Evolutionary conservation across 2,113 vertebrate species (phyloP).

Genomic region (Archocentrus centrarchus): DNA sequence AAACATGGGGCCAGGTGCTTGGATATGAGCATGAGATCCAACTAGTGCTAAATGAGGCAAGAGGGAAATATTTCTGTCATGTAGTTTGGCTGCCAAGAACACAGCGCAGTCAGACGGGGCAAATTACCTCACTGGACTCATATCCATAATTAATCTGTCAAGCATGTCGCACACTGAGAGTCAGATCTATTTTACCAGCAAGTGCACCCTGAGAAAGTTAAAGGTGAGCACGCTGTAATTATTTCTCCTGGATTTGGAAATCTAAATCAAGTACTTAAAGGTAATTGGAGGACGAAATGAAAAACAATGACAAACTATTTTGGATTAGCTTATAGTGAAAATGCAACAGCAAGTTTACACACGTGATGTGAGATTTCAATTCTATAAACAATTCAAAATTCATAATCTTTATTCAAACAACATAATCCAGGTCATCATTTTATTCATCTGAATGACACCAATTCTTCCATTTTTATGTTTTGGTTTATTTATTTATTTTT

Average conservation of each 20-base stretch:
- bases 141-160: constrained; percentile 74
- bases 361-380: constrained; percentile 22
- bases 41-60: constrained; percentile 66
- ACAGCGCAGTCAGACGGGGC: constrained; percentile 69
- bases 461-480: too few relatives aligned
- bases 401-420: constrained; percentile 35
- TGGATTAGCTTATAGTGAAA: constrained; percentile 7
- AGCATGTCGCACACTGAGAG: constrained; percentile 59
- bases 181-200: constrained; percentile 59
- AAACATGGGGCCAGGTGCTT: constrained; percentile 56
- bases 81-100: constrained; percentile 59
- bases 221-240: constrained; percentile 45
- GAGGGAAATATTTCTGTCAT: constrained; percentile 65
- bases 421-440: constrained; percentile 66
- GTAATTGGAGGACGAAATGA: constrained; percentile 11
- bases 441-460: constrained; percentile 22
- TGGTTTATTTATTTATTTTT: too few relatives aligned
- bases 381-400: constrained; percentile 14
- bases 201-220: constrained; percentile 49
- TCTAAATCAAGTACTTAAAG: constrained; percentile 41
- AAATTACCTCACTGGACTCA: constrained; percentile 71
- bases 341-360: constrained; percentile 11
- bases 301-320: constrained; percentile 17
- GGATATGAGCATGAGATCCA: constrained; percentile 39
- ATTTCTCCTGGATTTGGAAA: constrained; percentile 40